phyloP scores from a whole-genome alignment of 2,797 vertebrate genomes.

The Varecia variegata region DNA sequence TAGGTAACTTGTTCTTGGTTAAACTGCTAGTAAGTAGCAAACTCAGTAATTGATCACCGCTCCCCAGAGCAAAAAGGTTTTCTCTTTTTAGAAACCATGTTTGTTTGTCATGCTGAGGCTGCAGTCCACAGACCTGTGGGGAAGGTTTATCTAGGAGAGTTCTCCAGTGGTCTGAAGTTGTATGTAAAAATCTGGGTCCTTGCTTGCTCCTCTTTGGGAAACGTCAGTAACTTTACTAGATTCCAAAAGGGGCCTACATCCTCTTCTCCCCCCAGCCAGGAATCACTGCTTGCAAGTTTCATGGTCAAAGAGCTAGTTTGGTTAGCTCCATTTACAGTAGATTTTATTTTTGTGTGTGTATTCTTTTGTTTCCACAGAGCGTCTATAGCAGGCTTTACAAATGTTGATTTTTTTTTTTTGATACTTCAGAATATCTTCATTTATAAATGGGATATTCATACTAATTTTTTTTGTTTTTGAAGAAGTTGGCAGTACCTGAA shows the following conservation, averaged over 20 bases:
- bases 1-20: neutral
- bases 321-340: neutral
- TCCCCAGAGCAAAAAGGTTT: neutral
- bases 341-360: neutral
- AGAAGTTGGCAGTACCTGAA: neutral
- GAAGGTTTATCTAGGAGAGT: neutral
- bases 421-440: neutral
- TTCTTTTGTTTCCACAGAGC: neutral
- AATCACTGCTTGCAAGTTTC: neutral
- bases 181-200: neutral
- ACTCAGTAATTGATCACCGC: neutral
- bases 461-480: neutral
- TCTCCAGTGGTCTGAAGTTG: neutral
- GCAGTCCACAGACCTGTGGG: neutral
- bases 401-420: neutral
- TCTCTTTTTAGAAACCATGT: neutral
- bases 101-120: neutral
- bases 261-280: neutral
- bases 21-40: neutral
- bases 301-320: neutral
- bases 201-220: neutral
- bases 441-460: neutral
- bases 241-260: neutral
- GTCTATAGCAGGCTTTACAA: neutral
- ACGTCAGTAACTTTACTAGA: neutral